phyloP scores from a whole-genome alignment of 2,797 vertebrate genomes.

The Trachurus trachurus region DNA sequence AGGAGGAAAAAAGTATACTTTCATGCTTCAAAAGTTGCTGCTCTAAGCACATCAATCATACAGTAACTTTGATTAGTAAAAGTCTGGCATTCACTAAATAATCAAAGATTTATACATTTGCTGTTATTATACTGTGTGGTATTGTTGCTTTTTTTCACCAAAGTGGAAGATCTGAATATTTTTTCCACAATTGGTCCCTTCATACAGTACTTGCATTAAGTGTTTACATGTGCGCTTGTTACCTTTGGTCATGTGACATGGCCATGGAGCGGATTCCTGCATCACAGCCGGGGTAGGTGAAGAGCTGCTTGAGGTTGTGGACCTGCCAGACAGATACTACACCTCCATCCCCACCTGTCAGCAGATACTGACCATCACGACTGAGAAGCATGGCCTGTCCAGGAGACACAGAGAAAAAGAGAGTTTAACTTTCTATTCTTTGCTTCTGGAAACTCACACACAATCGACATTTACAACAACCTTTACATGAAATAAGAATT shows the following conservation, averaged over 20 bases:
- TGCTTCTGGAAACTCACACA: not conserved
- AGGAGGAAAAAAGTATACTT: not conserved
- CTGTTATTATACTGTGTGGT: too few relatives aligned
- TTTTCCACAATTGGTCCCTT: not conserved
- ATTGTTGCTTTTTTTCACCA: too few relatives aligned
- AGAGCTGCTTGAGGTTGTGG: conserved; percentile 92
- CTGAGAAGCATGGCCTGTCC: conserved; percentile 94
- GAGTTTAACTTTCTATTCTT: not conserved
- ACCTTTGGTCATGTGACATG: conserved; percentile 98
- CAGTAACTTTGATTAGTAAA: too few relatives aligned
- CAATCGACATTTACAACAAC: not conserved
- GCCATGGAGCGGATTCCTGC: conserved; percentile 98
- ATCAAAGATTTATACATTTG: too few relatives aligned
- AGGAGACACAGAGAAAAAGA: not conserved
- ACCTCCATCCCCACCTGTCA: conserved; percentile 94
- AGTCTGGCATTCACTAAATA: too few relatives aligned
- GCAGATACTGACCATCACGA: conserved; percentile 96
- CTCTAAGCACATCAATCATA: not conserved
- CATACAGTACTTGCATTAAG: not conserved
- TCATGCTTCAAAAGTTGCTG: not conserved
- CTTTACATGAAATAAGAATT: not conserved
- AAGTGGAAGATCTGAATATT: not conserved
- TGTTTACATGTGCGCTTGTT: conserved; percentile 6
- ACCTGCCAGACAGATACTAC: conserved; percentile 94
- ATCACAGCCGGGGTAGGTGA: conserved; percentile 96